A percentile compares a stretch with the other conserved stretches of the same genome.
Conservation (phyloP, 1,140 invertebrate species). For the Brachionus rubens region DNA sequence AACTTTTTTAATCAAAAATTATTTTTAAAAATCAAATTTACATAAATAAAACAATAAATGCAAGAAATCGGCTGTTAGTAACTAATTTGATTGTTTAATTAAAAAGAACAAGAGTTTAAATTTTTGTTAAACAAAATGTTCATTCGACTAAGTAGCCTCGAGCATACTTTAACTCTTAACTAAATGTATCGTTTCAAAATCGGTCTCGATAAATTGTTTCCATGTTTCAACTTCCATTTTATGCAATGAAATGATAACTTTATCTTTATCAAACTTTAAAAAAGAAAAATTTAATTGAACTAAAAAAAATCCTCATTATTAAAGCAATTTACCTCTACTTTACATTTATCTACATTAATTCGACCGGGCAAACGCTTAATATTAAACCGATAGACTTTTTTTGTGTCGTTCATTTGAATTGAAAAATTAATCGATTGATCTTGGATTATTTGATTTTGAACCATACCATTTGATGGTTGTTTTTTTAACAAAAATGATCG, state of each 20-base stretch:
- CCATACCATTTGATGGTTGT: neutral
- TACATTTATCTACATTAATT: slow-evolving; percentile 7
- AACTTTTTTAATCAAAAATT: too few relatives aligned
- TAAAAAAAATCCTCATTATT: neutral
- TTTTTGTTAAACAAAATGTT: too few relatives aligned
- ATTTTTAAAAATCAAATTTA: too few relatives aligned
- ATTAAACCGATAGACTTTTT: slow-evolving; percentile 9
- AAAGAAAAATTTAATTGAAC: neutral
- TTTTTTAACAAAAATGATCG: slow-evolving; percentile 1
- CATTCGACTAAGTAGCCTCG: too few relatives aligned
- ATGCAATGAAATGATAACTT: neutral
- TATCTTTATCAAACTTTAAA: slow-evolving; percentile 7
- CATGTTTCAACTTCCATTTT: slow-evolving; percentile 13
- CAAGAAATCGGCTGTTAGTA: too few relatives aligned
- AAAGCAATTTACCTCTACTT: slow-evolving; percentile 3
- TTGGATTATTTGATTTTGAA: neutral
- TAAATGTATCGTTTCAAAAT: slow-evolving; percentile 40
- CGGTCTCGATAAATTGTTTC: slow-evolving; percentile 12
- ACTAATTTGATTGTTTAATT: too few relatives aligned
- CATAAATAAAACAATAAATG: too few relatives aligned
- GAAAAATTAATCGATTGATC: slow-evolving; percentile 11
- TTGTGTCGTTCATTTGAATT: neutral
- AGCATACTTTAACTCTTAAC: neutral
- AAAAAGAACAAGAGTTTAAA: too few relatives aligned
- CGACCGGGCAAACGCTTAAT: slow-evolving; percentile 3